Evolutionary conservation across 2,888 invertebrate genomes (phyloP).

Genomic region (Piscicola geometra): DNA sequence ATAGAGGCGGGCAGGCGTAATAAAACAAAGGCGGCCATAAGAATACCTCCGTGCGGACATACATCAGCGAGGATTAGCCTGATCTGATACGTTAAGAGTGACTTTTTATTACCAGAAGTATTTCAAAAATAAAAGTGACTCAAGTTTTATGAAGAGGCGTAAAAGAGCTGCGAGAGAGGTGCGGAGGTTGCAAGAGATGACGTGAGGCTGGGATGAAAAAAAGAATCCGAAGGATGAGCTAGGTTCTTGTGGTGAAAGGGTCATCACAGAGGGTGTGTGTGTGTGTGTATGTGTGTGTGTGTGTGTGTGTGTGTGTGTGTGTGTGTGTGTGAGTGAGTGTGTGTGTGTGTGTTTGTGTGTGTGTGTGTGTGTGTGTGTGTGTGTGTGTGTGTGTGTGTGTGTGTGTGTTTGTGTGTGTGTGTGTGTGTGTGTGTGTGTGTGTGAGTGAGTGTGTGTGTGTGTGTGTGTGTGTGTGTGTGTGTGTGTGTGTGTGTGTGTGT

Average conservation of each 20-base stretch:
- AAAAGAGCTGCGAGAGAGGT: not conserved
- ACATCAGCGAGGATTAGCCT: not conserved
- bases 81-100: not conserved
- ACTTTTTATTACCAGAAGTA: not conserved
- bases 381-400: no score
- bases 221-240: not conserved
- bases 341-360: no score
- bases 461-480: no score
- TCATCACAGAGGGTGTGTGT: constrained; percentile 14
- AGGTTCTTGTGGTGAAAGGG: not conserved
- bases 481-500: no score
- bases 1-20: not conserved
- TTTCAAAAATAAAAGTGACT: not conserved
- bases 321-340: no score
- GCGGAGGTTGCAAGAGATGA: not conserved
- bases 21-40: constrained; percentile 15
- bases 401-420: no score
- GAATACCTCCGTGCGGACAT: not conserved
- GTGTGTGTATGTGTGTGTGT: no score
- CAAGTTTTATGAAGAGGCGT: not conserved
- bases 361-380: no score
- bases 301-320: no score
- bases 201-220: not conserved
- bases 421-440: no score
- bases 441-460: no score